Conservation (phyloP, 1,140 invertebrate species). For the Oncopodura yosiiana region DNA sequence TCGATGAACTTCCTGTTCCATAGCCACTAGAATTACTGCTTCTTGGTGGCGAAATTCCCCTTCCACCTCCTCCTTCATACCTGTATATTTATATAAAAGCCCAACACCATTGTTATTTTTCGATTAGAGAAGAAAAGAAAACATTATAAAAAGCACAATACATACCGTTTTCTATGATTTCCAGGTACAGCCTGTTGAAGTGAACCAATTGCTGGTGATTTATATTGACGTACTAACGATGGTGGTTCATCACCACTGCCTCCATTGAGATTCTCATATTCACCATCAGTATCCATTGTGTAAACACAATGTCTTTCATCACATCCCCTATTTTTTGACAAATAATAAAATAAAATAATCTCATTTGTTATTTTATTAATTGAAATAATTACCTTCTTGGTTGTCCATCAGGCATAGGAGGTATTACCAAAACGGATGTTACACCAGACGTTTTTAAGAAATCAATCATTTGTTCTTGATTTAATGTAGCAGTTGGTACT, state of each 20-base stretch:
- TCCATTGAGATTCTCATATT: conserved; percentile 54
- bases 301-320: conserved; percentile 58
- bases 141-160: conserved; percentile 1
- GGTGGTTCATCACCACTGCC: conserved; percentile 29
- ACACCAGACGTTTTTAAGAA: conserved; percentile 78
- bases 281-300: conserved; percentile 52
- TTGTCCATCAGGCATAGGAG: conserved; percentile 56
- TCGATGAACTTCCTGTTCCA: conserved; percentile 65
- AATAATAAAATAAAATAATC: neutral
- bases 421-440: conserved; percentile 74
- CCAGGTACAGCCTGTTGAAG: conserved; percentile 48
- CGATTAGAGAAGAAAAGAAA: neutral
- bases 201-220: conserved; percentile 28
- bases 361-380: neutral
- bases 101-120: neutral
- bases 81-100: conserved; percentile 25
- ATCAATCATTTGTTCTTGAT: conserved; percentile 89
- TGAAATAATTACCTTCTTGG: conserved; percentile 47
- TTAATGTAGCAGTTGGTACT: conserved; percentile 75
- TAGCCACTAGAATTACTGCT: conserved; percentile 74
- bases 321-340: conserved; percentile 49
- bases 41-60: conserved; percentile 67
- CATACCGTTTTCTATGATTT: conserved; percentile 49
- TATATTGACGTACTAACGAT: conserved; percentile 24
- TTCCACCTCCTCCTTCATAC: conserved; percentile 53